Conservation (phyloP, 2,113 vertebrate genomes). For the Chrysemys picta region DNA sequence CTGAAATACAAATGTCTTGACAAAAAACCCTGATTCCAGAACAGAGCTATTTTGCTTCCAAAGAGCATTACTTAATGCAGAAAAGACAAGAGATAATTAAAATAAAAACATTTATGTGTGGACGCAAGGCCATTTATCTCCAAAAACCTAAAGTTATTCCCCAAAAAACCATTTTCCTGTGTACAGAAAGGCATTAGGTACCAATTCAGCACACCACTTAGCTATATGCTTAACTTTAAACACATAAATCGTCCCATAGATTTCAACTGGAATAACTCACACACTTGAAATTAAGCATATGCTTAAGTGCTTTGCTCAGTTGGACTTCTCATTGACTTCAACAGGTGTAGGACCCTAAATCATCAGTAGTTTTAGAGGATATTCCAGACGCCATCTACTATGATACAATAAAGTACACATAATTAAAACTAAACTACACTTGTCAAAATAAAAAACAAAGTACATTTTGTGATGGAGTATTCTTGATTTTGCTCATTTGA, state of each 20-base stretch:
- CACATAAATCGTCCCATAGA: not conserved
- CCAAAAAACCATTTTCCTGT: not conserved
- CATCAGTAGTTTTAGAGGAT: not conserved
- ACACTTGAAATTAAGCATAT: not conserved
- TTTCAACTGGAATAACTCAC: not conserved
- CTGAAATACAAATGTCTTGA: not conserved
- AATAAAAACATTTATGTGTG: not conserved
- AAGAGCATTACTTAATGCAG: not conserved
- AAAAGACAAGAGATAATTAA: not conserved
- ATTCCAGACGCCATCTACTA: not conserved
- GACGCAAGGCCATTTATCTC: not conserved
- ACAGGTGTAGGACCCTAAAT: not conserved
- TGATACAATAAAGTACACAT: not conserved
- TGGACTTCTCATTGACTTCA: not conserved
- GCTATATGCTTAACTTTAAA: not conserved
- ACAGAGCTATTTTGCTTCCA: not conserved
- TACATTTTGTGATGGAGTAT: not conserved
- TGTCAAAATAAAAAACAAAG: not conserved
- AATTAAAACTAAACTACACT: constrained; percentile 24
- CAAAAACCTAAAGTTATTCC: not conserved
- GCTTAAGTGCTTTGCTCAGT: not conserved
- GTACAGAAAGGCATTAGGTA: not conserved
- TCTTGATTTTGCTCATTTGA: constrained; percentile 2
- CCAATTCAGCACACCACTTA: not conserved
- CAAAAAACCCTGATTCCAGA: not conserved